These are phyloP conservation scores for Daboia siamensis DNA, from an alignment of 2,113 vertebrate genomes.

Conservation along the genomic window DNA sequence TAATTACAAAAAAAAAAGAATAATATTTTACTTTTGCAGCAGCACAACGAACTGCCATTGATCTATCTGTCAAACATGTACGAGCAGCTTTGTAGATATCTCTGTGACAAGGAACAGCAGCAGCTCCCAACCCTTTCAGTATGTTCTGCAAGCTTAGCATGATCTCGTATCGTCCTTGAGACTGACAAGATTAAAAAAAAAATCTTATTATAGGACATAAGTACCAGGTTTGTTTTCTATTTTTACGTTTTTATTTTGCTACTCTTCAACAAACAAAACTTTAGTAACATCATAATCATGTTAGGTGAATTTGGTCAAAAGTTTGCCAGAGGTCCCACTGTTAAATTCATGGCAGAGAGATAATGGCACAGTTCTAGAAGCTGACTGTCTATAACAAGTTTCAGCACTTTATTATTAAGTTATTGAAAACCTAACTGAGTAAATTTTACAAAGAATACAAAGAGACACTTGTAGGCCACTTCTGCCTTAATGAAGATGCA, in stretches of 20 bases:
- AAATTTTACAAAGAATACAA: not conserved
- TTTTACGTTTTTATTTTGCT: not conserved
- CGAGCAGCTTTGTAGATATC: slow-evolving; percentile 92
- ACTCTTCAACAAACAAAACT: not conserved
- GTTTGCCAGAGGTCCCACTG: not conserved
- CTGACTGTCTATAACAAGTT: not conserved
- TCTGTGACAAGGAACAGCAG: slow-evolving; percentile 80
- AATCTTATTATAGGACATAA: not conserved
- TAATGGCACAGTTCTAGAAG: not conserved
- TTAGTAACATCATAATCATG: not conserved
- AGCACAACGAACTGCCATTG: slow-evolving; percentile 91
- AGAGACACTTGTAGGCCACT: not conserved
- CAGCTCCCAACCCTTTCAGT: slow-evolving; percentile 80
- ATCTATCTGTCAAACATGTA: slow-evolving; percentile 86
- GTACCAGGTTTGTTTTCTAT: not conserved
- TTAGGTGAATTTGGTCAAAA: not conserved
- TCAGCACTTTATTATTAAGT: not conserved
- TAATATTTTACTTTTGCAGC: slow-evolving; percentile 82
- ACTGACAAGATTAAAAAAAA: slow-evolving; percentile 71
- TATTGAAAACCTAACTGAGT: not conserved
- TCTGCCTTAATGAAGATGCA: not conserved
- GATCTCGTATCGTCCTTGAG: slow-evolving; percentile 94
- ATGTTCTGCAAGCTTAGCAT: slow-evolving; percentile 87
- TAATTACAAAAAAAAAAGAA: slow-evolving; percentile 25
- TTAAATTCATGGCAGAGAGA: not conserved